phyloP scores from a whole-genome alignment of 53 echinoderm and acorn worm species.

The Zoroaster sp. region DNA sequence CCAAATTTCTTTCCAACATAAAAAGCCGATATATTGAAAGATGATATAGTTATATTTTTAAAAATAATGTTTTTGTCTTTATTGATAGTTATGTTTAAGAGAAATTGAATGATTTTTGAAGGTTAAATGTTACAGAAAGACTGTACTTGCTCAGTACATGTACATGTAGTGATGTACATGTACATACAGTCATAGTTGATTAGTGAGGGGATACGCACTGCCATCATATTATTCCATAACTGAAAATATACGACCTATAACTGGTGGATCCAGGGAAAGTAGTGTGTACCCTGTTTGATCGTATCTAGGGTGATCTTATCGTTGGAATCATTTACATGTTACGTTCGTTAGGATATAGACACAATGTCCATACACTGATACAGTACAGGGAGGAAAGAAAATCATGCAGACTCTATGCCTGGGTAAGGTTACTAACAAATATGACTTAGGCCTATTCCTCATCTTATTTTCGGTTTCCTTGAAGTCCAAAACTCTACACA shows the following conservation, averaged over 20 bases:
- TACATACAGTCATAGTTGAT: background rate
- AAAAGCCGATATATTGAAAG: background rate
- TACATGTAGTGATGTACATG: background rate
- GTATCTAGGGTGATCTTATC: too few relatives aligned
- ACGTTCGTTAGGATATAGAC: too few relatives aligned
- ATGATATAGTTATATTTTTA: background rate
- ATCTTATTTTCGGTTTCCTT: too few relatives aligned
- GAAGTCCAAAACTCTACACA: too few relatives aligned
- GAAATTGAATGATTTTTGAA: background rate
- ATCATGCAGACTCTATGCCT: background rate
- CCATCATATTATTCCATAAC: background rate
- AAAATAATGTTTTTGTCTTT: background rate
- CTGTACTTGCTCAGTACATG: background rate
- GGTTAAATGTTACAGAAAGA: background rate
- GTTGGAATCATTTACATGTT: too few relatives aligned
- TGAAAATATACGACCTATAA: background rate
- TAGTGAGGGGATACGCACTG: background rate
- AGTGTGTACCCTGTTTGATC: too few relatives aligned
- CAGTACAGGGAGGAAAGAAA: too few relatives aligned
- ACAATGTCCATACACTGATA: too few relatives aligned
- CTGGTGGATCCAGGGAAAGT: too few relatives aligned
- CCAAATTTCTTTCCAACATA: background rate
- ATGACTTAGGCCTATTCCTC: too few relatives aligned
- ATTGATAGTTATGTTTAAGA: background rate
- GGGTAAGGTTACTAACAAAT: background rate